Base-by-base conservation (phyloP, 2,113 vertebrate genomes). In the Raja brachyura region DNA sequence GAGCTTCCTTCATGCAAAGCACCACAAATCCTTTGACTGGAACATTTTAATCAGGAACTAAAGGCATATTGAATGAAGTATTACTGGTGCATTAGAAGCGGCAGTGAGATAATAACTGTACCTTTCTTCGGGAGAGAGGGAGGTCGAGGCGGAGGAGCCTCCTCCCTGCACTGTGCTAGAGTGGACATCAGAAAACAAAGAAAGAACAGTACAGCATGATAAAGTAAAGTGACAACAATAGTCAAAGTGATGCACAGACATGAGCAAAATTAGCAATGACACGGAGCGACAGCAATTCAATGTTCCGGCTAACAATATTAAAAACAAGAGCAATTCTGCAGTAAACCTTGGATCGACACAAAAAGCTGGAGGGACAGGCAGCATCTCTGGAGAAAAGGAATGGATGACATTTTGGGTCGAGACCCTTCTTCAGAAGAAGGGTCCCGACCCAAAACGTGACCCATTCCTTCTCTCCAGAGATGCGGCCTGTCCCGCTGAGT, bases 141-240 rank as follows among this genome's bases (percentile, higher is more conserved):
- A 92, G 90, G 90, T 92, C 90, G 90, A 92, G 90, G 90, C 90
- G 90, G 68, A 73, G 68, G 39, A 73, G 31, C 90, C 90, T 92
- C 90, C 66, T 92, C 90, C 68, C 63, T 92, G 66, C 90, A 92
- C 22, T 39, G 68, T 73, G 48, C 90, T 92, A 92, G 20, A 74
- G 90, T 68, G 39, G 68, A 92, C 90, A 70, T 73, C 90, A 92
- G 90, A 92, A 92, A 92, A 92, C 90, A 92, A 92, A 92, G 86
- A 68, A 90, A 90, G 90, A 92, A 92, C 66, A 92, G 90, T 70
- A 92, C 66, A 92, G 90, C 90, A 92, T 73, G 90, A 92, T 92
- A 73, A 92, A 92, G 90, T 39, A 92, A 70, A 70, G 90, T 92
- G 68, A 92, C 90, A 63, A 90, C 85, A 73, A 73, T 66, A 92